Conservation (phyloP, 2,888 invertebrate genomes). For the Acleris cristana region DNA sequence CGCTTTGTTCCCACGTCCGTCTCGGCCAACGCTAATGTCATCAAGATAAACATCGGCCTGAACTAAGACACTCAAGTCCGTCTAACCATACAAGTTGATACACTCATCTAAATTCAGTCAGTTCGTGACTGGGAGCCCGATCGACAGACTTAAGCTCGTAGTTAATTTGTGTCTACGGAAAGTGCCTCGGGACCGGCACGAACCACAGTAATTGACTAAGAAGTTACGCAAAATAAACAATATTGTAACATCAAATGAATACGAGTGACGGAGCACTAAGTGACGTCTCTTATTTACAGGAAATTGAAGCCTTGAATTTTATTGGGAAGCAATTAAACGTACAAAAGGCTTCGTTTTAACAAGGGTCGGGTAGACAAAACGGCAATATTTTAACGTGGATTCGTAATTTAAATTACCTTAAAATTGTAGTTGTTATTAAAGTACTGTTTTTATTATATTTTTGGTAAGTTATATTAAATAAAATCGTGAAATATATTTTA, state of each 20-base stretch:
- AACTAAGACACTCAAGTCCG: slow-evolving; percentile 47
- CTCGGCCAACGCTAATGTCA: neutral
- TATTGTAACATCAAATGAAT: slow-evolving; percentile 54
- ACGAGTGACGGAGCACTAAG: slow-evolving; percentile 34
- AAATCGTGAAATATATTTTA: neutral
- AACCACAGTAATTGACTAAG: slow-evolving; percentile 64
- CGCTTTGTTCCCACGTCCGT: too few relatives aligned
- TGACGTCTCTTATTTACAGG: slow-evolving; percentile 17
- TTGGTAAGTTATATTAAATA: too few relatives aligned
- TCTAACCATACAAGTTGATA: slow-evolving; percentile 68
- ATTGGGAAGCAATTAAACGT: slow-evolving; percentile 10
- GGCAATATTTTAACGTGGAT: too few relatives aligned
- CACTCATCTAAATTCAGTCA: slow-evolving; percentile 73
- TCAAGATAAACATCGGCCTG: slow-evolving; percentile 47
- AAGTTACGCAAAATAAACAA: slow-evolving; percentile 57
- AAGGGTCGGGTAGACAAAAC: too few relatives aligned
- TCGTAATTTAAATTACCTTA: too few relatives aligned
- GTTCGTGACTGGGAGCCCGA: slow-evolving; percentile 69
- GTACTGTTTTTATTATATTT: too few relatives aligned
- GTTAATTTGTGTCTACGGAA: slow-evolving; percentile 65
- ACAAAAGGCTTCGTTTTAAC: neutral
- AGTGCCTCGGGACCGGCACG: slow-evolving; percentile 64
- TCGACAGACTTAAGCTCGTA: slow-evolving; percentile 56
- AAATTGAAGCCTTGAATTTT: slow-evolving; percentile 22
- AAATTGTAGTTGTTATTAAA: too few relatives aligned